A percentile compares a stretch with the other conserved stretches of the same genome.
Conservation (phyloP, 1,140 invertebrate species). For the Drosophila persimilis region DNA sequence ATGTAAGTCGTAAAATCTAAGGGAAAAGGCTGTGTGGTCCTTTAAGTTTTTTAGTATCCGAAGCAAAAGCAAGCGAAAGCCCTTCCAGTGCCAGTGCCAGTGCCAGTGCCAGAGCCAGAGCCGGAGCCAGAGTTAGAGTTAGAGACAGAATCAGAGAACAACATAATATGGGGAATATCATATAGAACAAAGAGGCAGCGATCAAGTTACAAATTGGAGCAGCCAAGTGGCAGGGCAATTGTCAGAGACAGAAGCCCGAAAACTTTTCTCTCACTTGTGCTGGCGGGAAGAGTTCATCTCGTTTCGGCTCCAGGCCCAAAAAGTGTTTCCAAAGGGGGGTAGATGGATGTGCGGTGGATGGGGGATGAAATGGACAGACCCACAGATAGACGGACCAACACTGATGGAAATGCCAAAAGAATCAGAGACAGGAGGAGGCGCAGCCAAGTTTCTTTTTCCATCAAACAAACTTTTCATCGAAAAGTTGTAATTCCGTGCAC, state of each 20-base stretch:
- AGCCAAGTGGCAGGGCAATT: conserved; percentile 24
- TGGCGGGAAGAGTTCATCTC: conserved; percentile 22
- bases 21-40: too few species aligned
- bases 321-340: neutral
- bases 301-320: neutral
- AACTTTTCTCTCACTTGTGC: conserved; percentile 6
- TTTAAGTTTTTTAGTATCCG: too few species aligned
- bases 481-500: conserved; percentile 57
- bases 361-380: too few species aligned
- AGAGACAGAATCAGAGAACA: neutral
- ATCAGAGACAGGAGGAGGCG: too few species aligned
- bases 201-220: conserved; percentile 41
- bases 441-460: conserved; percentile 33
- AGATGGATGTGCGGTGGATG: too few species aligned
- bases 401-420: conserved; percentile 51
- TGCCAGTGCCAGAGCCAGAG: neutral
- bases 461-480: conserved; percentile 44
- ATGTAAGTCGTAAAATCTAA: too few species aligned
- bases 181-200: conserved; percentile 16
- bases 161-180: conserved; percentile 1
- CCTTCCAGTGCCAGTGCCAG: too few species aligned
- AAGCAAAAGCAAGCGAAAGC: too few species aligned
- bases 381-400: neutral
- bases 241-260: conserved; percentile 33
- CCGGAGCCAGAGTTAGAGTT: neutral